These are phyloP conservation scores for Dryadula phaetusa DNA, from an alignment of 2,888 invertebrate species.

Conservation along the genomic window DNA sequence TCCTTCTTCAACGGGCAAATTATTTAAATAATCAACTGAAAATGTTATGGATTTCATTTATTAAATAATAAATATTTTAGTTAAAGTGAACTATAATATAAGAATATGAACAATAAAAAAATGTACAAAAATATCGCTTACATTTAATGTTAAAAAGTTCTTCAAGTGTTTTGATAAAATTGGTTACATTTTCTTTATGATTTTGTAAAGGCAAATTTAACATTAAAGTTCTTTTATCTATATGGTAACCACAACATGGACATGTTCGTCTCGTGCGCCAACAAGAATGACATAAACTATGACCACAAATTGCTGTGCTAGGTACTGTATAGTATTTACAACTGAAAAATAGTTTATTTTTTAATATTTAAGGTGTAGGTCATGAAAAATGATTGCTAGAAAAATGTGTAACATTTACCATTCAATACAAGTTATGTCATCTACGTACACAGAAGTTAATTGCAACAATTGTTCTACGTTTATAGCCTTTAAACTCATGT, in stretches of 20 bases:
- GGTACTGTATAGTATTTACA: constrained; percentile 69
- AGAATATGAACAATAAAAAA: constrained; percentile 16
- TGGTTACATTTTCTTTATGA: constrained; percentile 59
- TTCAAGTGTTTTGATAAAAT: constrained; percentile 62
- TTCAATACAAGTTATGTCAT: constrained; percentile 68
- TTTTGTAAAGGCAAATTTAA: constrained; percentile 61
- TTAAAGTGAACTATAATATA: constrained; percentile 6
- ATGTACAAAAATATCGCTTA: constrained; percentile 52
- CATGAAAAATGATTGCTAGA: constrained; percentile 5
- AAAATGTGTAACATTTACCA: constrained; percentile 60
- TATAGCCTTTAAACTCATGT: constrained; percentile 57
- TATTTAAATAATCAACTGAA: constrained; percentile 65
- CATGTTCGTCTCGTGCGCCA: constrained; percentile 65
- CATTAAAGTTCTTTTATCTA: constrained; percentile 59
- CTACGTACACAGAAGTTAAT: constrained; percentile 57
- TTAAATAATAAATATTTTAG: constrained; percentile 2
- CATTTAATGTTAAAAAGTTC: constrained; percentile 65
- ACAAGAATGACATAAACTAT: constrained; percentile 69
- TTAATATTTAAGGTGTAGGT: constrained; percentile 15
- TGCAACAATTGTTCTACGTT: constrained; percentile 57
- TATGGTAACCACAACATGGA: constrained; percentile 57
- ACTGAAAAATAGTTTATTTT: constrained; percentile 55
- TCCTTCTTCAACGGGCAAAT: constrained; percentile 55
- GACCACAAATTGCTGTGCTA: constrained; percentile 69
- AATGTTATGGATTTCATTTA: constrained; percentile 41